Percentiles rank a stretch among this genome's conserved stretches.
Conservation (phyloP, 2,113 vertebrate species). For the Petrocephalus microphthalmus region DNA sequence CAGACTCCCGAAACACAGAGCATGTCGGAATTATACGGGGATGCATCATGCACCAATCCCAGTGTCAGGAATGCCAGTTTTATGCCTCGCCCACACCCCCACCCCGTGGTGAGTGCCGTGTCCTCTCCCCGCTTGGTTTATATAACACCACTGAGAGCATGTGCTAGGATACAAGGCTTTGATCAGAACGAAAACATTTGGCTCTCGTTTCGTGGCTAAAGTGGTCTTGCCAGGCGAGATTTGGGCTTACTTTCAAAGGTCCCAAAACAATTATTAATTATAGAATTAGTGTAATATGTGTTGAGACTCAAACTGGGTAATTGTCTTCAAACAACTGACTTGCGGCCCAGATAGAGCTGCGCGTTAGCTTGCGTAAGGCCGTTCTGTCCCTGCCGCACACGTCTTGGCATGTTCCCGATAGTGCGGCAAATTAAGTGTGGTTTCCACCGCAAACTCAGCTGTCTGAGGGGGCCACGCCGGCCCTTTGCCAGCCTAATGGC, state of each 20-base stretch:
- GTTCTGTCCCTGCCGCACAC: neutral
- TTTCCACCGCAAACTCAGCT: neutral
- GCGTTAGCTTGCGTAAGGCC: neutral
- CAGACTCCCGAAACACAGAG: neutral
- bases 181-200: constrained; percentile 46
- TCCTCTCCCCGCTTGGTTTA: constrained; percentile 10
- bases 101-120: neutral
- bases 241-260: constrained; percentile 25
- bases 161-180: constrained; percentile 33
- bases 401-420: neutral
- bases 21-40: neutral
- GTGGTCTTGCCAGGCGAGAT: constrained; percentile 25
- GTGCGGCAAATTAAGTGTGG: neutral
- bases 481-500: neutral
- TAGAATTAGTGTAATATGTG: constrained; percentile 25
- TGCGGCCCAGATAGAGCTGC: neutral
- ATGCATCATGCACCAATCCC: neutral
- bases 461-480: neutral
- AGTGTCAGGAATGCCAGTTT: neutral
- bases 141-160: constrained; percentile 23
- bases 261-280: constrained; percentile 32
- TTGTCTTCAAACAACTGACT: constrained; percentile 21
- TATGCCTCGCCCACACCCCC: neutral
- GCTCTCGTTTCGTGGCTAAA: constrained; percentile 32
- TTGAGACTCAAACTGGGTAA: constrained; percentile 22